Evolutionary conservation across 2,888 invertebrate genomes (phyloP), one percentile per base, ranked within the genome.

Genomic region (Pollenia griseotomentosa): DNA sequence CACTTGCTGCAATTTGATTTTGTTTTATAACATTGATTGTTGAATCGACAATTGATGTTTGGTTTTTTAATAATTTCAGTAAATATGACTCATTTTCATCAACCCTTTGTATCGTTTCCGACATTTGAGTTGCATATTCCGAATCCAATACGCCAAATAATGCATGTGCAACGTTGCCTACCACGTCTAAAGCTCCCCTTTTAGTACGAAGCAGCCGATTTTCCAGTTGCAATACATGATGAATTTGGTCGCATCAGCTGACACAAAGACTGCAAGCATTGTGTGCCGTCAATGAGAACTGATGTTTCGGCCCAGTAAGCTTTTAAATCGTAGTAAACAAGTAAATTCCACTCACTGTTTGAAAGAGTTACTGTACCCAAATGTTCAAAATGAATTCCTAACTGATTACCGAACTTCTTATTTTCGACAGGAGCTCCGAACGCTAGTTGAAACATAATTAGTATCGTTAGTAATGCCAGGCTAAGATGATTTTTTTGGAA

Each of bases 381-480:
- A 10, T 66, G 46, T 11, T 65, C 44, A n/a, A 65, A 65, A 65
- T 44, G 16, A 10, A 65, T 65, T 46, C 65, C 44, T 8, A 66
- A 51, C 14, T 4, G 12, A 46, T 66, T 66, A 40, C n/a, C 33
- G 7, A 61, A 44, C 42, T 33, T 61, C 14, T 40, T 33, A 40
- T 40, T 61, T 61, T 40, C 6, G 33, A 61, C n/a, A 40, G 40
- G 40, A 11, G 42, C 42, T 61, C 61, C 61, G 40, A 42, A 16
- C 7, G n/a, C 42, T 14, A 42, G 14, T 14, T 51, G 48, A 11
- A 51, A 11, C 11, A 51, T 51, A 11, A 51, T 11, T 12, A 51
- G 14, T 5, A 51, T 12, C 5, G 48, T 12, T 14, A 51, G 48
- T 12, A 51, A 51, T 5, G 14, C 14, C 14, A 51, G 14, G 11